Conservation (phyloP, 2,888 invertebrate genomes). For the Dasysyrphus albostriatus region DNA sequence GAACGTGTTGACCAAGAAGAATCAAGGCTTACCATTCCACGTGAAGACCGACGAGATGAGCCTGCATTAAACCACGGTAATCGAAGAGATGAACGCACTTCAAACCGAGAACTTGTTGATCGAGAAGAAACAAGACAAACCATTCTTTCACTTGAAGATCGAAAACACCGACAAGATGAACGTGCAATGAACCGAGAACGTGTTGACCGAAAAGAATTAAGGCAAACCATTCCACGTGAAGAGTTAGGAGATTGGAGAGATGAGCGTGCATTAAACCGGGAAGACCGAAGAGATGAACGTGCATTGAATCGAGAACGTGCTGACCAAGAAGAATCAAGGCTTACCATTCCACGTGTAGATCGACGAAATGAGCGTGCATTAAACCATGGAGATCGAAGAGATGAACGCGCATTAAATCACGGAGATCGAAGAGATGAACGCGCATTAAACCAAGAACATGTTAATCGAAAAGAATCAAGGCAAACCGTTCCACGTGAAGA, state of each 20-base stretch:
- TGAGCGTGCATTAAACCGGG: neutral
- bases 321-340: conserved; percentile 10
- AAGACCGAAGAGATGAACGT: no score
- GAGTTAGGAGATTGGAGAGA: conserved; percentile 1
- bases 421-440: conserved; percentile 20
- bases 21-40: neutral
- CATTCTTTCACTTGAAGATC: neutral
- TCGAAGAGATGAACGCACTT: neutral
- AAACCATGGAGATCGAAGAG: neutral
- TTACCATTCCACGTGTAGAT: neutral
- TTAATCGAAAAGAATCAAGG: neutral
- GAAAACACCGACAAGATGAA: neutral
- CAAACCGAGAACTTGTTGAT: neutral
- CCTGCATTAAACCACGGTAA: neutral
- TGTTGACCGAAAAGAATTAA: neutral
- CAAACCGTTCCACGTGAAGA: neutral
- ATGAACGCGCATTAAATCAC: neutral
- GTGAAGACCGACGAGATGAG: neutral
- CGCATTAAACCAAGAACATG: neutral
- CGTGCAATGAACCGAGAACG: neutral
- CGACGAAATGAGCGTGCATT: conserved; percentile 15
- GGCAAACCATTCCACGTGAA: neutral
- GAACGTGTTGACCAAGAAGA: neutral
- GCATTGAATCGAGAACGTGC: conserved; percentile 24
- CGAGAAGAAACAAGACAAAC: neutral